Evolutionary conservation across 1,140 invertebrate genomes (phyloP).

Genomic region (Belonocnema kinseyi): DNA sequence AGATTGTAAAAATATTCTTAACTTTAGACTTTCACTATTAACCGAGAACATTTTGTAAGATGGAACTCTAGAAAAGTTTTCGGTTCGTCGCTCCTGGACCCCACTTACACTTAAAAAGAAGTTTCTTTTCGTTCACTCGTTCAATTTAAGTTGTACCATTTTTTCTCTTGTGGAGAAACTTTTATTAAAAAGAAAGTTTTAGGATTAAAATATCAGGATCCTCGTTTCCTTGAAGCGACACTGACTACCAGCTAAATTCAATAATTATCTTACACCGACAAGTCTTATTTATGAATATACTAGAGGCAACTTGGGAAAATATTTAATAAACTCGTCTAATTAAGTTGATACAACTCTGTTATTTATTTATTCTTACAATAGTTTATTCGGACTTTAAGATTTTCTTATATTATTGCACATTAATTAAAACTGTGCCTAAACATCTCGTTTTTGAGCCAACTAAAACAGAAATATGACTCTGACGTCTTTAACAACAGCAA

Average conservation of each 20-base stretch:
- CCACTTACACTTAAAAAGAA: not conserved
- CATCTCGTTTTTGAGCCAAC: no score
- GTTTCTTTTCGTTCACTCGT: not conserved
- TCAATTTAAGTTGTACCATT: slow-evolving; percentile 11
- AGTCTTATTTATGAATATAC: no score
- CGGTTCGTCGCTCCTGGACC: not conserved
- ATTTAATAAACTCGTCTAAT: no score
- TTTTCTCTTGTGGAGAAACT: not conserved
- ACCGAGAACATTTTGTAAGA: slow-evolving; percentile 4
- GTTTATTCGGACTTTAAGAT: no score
- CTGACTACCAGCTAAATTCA: slow-evolving; percentile 6
- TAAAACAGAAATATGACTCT: no score
- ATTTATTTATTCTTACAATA: no score
- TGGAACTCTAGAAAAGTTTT: not conserved
- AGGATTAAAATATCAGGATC: not conserved
- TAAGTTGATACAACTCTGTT: no score
- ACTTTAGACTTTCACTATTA: slow-evolving; percentile 5
- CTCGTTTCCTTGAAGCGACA: not conserved
- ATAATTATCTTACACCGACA: slow-evolving; percentile 16
- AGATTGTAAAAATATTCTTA: not conserved
- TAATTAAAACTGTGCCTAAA: no score
- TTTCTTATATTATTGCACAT: no score
- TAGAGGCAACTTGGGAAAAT: no score
- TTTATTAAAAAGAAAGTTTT: slow-evolving; percentile 7
- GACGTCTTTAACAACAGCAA: no score